Percentiles rank a stretch among this genome's conserved stretches.
Conservation (phyloP, 2,797 vertebrate species). For the Capromys pilorides region DNA sequence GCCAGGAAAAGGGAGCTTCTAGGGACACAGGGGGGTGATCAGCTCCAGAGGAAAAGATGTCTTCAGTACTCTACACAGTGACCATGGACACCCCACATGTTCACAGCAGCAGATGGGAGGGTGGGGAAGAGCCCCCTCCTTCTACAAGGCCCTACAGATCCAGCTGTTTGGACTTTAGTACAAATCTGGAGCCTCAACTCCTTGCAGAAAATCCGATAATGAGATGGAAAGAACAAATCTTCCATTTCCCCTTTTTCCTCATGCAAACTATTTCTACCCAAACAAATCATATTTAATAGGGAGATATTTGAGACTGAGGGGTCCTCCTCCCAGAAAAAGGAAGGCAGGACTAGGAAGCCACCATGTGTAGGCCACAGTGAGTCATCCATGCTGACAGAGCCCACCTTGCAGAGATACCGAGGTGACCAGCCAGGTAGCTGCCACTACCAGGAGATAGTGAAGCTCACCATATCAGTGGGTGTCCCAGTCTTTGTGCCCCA, state of each 20-base stretch:
- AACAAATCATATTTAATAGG: not conserved
- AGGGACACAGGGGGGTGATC: too few relatives aligned
- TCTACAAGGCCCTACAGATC: not conserved
- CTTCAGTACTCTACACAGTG: accelerated
- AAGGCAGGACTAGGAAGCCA: not conserved
- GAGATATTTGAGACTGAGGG: accelerated
- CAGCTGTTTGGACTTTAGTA: accelerated
- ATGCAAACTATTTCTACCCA: not conserved
- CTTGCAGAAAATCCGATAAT: accelerated
- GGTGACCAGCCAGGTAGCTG: not conserved
- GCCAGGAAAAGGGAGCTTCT: not conserved
- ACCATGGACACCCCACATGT: accelerated
- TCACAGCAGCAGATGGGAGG: accelerated
- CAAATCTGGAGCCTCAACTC: accelerated
- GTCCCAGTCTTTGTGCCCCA: not conserved
- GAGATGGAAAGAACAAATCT: not conserved
- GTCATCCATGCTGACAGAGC: not conserved
- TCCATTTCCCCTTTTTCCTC: not conserved
- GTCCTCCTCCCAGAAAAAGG: accelerated
- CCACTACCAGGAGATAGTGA: accelerated
- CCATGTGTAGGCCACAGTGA: not conserved
- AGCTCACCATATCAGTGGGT: accelerated
- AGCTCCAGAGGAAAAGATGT: not conserved
- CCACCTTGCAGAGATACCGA: not conserved
- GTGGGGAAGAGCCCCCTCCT: not conserved